Base-by-base conservation (phyloP, 2,113 vertebrate genomes). In the Corythoichthys intestinalis region DNA sequence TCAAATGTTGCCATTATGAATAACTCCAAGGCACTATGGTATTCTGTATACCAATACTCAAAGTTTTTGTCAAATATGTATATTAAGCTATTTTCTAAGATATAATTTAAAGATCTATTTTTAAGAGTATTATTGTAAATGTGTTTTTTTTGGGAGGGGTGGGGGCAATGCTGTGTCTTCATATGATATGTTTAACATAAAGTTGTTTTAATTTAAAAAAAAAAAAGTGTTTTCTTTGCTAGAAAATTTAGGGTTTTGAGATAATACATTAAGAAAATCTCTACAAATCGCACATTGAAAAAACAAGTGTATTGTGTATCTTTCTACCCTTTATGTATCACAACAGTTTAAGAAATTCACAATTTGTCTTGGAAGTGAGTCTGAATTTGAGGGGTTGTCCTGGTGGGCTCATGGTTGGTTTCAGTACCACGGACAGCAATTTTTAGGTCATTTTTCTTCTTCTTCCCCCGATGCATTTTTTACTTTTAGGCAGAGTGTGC, bases 51-150 rank as follows among this genome's bases (percentile, higher is more conserved):
- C 81, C 81, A 15, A 62, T 79, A 77, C 72, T 79, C 78, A 47
- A 75, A 79, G 84, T 71, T 86, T 83, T 85, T 92, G 88, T 92
- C 87, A 87, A 83, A 89, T 90, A 73, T 91, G 83, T 91, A 88
- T 88, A 91, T 89, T 77, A 90, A 90, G 83, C 82, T 91, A 86
- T 89, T 88, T 80, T 84, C 83, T 78, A 80, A 89, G 89, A 91
- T 83, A 90, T 69, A 91, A 92, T 93, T 92, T 92, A 93, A 93
- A 93, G 83, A 89, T 92, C 83, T 92, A 92, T 93, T 93, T 93
- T 90, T 91, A 76, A 83, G 83, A 91, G 86, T 89, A 81, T 71
- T 53, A 67, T 69, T 88, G 75, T 87, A 84, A 85, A 86, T 84
- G 74, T 84, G 70, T 81, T 86, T 66, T 66, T 87, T 70, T 84